These are phyloP conservation scores for Coendou prehensilis DNA, from an alignment of 2,797 vertebrate genomes.

Conservation along the genomic window DNA sequence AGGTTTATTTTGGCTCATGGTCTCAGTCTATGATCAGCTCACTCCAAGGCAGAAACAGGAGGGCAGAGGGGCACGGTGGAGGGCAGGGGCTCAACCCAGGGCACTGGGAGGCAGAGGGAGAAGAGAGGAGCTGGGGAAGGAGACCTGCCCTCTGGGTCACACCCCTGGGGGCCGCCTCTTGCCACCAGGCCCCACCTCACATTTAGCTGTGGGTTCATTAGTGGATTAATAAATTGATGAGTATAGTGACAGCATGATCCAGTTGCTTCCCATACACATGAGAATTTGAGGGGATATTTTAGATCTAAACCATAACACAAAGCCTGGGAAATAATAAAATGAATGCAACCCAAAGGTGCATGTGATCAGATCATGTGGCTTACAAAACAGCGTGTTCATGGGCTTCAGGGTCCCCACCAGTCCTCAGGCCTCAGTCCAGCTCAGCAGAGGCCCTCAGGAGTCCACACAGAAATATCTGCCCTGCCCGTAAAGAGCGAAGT, in stretches of 20 bases:
- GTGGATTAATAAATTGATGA: neutral
- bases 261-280: neutral
- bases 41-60: neutral
- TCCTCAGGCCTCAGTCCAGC: neutral
- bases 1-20: neutral
- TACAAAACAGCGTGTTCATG: neutral
- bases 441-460: neutral
- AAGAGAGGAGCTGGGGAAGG: neutral
- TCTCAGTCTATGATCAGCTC: neutral
- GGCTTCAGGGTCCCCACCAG: neutral
- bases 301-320: neutral
- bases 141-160: neutral
- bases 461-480: neutral
- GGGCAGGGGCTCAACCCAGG: neutral
- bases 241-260: neutral
- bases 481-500: neutral
- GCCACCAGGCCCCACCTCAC: neutral
- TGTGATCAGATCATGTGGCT: neutral
- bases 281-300: neutral
- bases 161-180: neutral
- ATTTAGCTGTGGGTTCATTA: neutral
- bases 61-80: neutral
- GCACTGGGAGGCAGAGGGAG: neutral
- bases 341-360: neutral
- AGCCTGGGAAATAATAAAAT: neutral